Conservation (phyloP, 1,140 invertebrate genomes). For the Diorhabda carinulata region DNA sequence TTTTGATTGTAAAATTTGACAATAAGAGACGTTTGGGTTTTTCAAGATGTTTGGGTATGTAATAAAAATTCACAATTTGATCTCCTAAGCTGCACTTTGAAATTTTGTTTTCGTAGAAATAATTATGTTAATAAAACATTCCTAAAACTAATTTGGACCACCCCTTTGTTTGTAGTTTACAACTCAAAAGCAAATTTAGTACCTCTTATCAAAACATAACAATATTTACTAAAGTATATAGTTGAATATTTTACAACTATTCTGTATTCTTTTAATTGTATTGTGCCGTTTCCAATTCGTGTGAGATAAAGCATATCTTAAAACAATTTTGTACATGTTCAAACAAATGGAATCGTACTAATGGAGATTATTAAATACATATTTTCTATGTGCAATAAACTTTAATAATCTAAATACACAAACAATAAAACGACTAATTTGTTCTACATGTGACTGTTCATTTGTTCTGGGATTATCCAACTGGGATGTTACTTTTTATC, state of each 20-base stretch:
- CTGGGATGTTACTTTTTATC: too few relatives aligned
- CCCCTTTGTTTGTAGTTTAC: too few relatives aligned
- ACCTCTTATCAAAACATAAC: background rate
- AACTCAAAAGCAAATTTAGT: too few relatives aligned
- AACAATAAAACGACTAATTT: background rate
- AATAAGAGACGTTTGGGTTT: too few relatives aligned
- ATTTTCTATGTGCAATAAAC: background rate
- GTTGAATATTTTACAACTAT: background rate
- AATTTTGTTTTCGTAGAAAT: too few relatives aligned
- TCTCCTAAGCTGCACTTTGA: too few relatives aligned
- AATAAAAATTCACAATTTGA: too few relatives aligned
- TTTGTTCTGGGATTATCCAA: too few relatives aligned
- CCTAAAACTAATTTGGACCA: too few relatives aligned
- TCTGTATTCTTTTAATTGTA: background rate
- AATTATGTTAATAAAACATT: too few relatives aligned
- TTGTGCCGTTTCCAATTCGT: background rate
- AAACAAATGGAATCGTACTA: background rate
- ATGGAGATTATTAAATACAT: background rate
- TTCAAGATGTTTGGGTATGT: too few relatives aligned
- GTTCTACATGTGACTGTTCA: background rate
- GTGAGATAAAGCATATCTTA: background rate
- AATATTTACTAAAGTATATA: background rate
- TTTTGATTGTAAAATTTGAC: too few relatives aligned
- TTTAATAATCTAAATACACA: conserved; percentile 1
- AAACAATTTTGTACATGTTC: conserved; percentile 2